Percentiles rank a stretch among this genome's conserved stretches.
Evolutionary conservation across 2,113 vertebrate genomes (phyloP).

Genomic region (Electrona antarctica): DNA sequence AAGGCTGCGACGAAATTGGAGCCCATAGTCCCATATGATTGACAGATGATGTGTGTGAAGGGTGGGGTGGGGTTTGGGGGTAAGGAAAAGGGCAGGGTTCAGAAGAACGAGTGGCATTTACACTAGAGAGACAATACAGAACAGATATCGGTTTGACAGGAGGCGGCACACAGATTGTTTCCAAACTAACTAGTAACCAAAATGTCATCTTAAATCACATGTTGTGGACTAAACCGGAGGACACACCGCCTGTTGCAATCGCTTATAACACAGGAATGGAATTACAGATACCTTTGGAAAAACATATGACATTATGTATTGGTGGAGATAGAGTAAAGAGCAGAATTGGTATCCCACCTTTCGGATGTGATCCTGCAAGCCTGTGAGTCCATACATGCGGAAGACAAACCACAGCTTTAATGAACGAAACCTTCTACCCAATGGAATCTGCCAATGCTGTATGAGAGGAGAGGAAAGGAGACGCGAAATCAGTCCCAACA

Average conservation of each 20-base stretch:
- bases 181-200: not conserved
- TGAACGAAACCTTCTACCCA: constrained; percentile 94
- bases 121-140: constrained; percentile 22
- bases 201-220: too few species aligned
- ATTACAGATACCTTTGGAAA: too few species aligned
- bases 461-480: constrained; percentile 13
- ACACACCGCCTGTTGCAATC: too few species aligned
- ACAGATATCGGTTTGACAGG: not conserved
- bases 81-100: too few species aligned
- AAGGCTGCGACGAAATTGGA: too few species aligned
- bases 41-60: too few species aligned
- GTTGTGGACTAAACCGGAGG: too few species aligned
- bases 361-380: constrained; percentile 90
- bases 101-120: constrained; percentile 40
- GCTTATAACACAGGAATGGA: too few species aligned
- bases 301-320: too few species aligned
- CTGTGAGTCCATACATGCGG: constrained; percentile 87
- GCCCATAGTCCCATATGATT: too few species aligned
- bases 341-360: constrained; percentile 75
- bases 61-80: not conserved
- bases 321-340: not conserved
- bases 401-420: constrained; percentile 98
- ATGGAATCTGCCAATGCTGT: constrained; percentile 96
- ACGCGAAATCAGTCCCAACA: too few species aligned
- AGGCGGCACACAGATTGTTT: not conserved